phyloP scores from a whole-genome alignment of 2,113 vertebrate species.

The Cochlearius cochlearius region DNA sequence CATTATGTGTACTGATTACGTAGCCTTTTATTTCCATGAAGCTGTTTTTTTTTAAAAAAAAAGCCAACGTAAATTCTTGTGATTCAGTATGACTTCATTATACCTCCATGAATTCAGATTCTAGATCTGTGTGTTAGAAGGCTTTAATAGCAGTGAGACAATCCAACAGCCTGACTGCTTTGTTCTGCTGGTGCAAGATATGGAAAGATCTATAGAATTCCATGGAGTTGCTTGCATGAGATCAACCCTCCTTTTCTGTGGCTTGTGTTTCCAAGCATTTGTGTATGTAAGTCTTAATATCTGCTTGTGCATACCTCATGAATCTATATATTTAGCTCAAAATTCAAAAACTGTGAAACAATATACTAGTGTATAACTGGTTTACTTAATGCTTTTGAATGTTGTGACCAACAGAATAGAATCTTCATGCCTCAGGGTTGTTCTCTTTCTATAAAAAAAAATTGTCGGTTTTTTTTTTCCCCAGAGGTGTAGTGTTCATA shows the following conservation, averaged over 20 bases:
- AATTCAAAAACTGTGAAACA: slow-evolving; percentile 24
- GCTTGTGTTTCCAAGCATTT: not conserved
- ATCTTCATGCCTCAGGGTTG: not conserved
- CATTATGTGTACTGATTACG: not conserved
- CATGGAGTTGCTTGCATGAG: not conserved
- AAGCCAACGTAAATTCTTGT: not conserved
- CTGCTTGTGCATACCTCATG: not conserved
- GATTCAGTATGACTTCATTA: not conserved
- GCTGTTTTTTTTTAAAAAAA: not conserved
- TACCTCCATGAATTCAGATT: not conserved
- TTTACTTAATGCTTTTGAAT: not conserved
- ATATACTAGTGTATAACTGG: not conserved
- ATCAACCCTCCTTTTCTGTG: not conserved
- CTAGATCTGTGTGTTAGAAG: not conserved
- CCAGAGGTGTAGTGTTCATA: not conserved
- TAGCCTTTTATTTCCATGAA: not conserved
- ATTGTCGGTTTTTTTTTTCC: not conserved
- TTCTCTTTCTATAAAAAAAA: not conserved
- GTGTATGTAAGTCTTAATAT: not conserved
- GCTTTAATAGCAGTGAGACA: not conserved
- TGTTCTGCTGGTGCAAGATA: not conserved
- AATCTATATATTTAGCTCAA: not conserved
- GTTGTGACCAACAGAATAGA: not conserved
- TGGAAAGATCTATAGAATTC: not conserved
- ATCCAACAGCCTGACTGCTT: not conserved